Base-by-base conservation (phyloP, 2,113 vertebrate genomes). In the Hypomesus transpacificus region DNA sequence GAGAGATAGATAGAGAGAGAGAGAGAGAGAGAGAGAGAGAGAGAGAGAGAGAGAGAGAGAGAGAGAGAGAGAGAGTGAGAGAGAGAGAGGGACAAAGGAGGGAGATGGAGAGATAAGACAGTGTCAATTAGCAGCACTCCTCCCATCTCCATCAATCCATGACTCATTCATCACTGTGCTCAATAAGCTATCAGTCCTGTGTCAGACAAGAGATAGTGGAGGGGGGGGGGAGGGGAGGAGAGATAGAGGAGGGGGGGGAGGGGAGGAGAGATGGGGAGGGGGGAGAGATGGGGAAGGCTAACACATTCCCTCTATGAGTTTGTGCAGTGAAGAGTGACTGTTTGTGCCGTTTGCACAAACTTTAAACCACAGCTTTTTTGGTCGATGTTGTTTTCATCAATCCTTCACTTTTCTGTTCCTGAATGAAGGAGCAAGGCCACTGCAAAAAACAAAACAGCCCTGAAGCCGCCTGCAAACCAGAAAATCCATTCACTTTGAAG, bases 121-220 rank as follows among this genome's bases (percentile, higher is more conserved):
- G 77, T 81, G 87, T 87, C 86, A 88, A 85, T 88, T 83, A 86
- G 77, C 46, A 18, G 70, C 18, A 9, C 69, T 46, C 68, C 68
- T 65, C 65, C 66, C 80, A 87, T 87, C 80, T 78, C 77, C 72
- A 78, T 83, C 85, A 82, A 71, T 80, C 80, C 70, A 64, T 73
- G 31, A 75, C 68, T 73, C 79, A 87, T 87, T 87, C 74, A 88
- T 87, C 82, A 82, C 78, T 60, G 52, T 17, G 66, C 81, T 87
- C 87, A 85, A 87, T 82, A 82, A 77, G 80, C 66, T 71, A 69
- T 69, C 68, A 0, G 34, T 66, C 69, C 39, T 71, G 80, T 81
- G 75, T 71, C 0, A 68, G 26, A 39, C 21, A 75, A 81, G 71
- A 62, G 76, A 69, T 71, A 71, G 73, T 62, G 63, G 72, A 2